These are phyloP conservation scores for Pempheris klunzingeri DNA, from an alignment of 2,797 vertebrate genomes.

Conservation along the genomic window DNA sequence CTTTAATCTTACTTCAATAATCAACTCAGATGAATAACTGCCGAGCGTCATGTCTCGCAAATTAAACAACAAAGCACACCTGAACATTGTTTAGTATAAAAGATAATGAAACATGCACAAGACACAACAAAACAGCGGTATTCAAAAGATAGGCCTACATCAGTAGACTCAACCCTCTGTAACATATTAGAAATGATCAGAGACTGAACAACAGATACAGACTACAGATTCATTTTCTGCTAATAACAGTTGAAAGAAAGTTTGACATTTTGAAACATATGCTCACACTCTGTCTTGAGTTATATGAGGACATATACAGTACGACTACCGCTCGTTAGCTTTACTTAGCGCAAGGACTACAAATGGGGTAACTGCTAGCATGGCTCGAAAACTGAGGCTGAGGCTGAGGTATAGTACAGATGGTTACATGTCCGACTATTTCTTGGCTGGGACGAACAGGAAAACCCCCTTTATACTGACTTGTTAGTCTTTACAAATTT, in stretches of 20 bases:
- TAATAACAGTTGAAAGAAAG: not conserved
- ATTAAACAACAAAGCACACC: slow-evolving; percentile 44
- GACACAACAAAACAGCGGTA: slow-evolving; percentile 24
- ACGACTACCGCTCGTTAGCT: not conserved
- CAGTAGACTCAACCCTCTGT: not conserved
- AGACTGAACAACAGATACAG: slow-evolving; percentile 13
- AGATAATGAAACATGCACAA: slow-evolving; percentile 51
- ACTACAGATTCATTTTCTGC: not conserved
- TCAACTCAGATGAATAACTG: slow-evolving; percentile 47
- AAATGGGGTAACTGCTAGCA: not conserved
- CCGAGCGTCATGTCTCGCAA: slow-evolving; percentile 34
- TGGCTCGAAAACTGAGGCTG: not conserved
- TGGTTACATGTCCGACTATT: not conserved
- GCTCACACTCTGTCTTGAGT: not conserved
- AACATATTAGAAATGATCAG: slow-evolving; percentile 2
- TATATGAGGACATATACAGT: not conserved
- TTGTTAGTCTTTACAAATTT: no score
- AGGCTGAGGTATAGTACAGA: not conserved
- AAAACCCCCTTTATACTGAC: not conserved
- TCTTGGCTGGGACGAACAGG: not conserved
- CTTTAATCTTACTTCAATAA: slow-evolving; percentile 63
- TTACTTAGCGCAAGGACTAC: slow-evolving; percentile 3
- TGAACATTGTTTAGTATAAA: slow-evolving; percentile 37
- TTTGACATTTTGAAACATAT: not conserved
- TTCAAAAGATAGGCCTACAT: slow-evolving; percentile 6